These are phyloP conservation scores for Aptenodytes forsteri DNA, from an alignment of 2,113 vertebrate species.

Conservation along the genomic window DNA sequence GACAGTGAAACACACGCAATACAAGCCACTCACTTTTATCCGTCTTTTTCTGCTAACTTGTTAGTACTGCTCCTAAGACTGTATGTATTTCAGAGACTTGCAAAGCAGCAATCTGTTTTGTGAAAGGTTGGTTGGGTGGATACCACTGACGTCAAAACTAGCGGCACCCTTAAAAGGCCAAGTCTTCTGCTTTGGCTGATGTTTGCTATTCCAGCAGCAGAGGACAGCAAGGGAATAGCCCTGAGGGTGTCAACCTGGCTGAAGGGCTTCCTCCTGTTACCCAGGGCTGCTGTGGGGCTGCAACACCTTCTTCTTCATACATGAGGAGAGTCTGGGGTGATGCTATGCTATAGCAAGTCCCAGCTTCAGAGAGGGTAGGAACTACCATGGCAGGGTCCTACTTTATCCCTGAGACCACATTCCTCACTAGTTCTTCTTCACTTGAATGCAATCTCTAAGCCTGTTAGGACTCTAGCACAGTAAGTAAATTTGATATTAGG, in stretches of 20 bases:
- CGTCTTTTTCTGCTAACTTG: background rate
- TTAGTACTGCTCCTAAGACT: background rate
- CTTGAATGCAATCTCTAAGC: background rate
- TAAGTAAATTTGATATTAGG: background rate
- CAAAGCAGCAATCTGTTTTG: background rate
- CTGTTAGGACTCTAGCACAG: background rate
- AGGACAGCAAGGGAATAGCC: background rate
- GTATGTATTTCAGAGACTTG: background rate
- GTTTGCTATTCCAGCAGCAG: background rate
- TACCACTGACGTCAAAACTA: background rate
- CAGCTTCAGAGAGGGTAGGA: background rate
- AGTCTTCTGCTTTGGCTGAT: background rate
- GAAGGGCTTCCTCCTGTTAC: background rate
- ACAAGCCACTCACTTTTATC: background rate
- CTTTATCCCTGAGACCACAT: background rate
- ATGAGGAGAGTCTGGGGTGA: background rate
- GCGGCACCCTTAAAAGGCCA: background rate
- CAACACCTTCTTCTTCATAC: background rate
- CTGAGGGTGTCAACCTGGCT: background rate
- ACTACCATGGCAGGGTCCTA: background rate
- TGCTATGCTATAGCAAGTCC: background rate
- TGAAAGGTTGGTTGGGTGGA: background rate
- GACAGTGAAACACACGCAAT: background rate
- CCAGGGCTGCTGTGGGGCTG: background rate
- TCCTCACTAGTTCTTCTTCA: background rate